phyloP scores from a whole-genome alignment of 2,797 vertebrate genomes.

The Neosilurus mollespiculum region DNA sequence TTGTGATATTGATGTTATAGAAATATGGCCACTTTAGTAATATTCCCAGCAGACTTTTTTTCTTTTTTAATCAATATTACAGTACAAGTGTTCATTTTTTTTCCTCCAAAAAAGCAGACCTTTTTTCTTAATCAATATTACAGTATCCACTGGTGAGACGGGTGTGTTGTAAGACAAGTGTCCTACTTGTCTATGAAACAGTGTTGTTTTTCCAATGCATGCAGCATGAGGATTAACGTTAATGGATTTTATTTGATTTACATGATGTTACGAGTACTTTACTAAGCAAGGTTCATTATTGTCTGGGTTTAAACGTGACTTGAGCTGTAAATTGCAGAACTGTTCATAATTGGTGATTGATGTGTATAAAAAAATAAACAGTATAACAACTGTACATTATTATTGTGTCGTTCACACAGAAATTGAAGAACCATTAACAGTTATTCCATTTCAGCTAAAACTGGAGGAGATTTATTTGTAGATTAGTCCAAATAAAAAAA shows the following conservation, averaged over 20 bases:
- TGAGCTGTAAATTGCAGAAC: background rate
- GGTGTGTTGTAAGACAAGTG: background rate
- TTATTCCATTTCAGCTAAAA: background rate
- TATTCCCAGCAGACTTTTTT: background rate
- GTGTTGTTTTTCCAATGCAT: background rate
- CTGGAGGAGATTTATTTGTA: background rate
- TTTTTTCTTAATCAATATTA: background rate
- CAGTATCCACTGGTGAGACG: too few relatives aligned
- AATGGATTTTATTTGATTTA: background rate
- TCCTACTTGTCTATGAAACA: slow-evolving; percentile 4
- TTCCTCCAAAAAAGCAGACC: background rate
- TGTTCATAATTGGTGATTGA: too few relatives aligned
- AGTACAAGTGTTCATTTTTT: background rate
- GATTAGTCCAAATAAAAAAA: background rate
- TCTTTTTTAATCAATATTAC: background rate
- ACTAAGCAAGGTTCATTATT: background rate
- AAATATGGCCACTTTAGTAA: background rate
- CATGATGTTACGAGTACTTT: background rate
- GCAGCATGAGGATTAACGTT: background rate
- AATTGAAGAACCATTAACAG: background rate
- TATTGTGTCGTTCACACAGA: background rate
- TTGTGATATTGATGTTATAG: background rate
- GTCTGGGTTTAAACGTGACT: background rate
- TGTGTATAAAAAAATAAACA: too few relatives aligned
- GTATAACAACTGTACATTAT: background rate